Conservation (phyloP, 2,113 vertebrate species). For the Nothoprocta pentlandii region DNA sequence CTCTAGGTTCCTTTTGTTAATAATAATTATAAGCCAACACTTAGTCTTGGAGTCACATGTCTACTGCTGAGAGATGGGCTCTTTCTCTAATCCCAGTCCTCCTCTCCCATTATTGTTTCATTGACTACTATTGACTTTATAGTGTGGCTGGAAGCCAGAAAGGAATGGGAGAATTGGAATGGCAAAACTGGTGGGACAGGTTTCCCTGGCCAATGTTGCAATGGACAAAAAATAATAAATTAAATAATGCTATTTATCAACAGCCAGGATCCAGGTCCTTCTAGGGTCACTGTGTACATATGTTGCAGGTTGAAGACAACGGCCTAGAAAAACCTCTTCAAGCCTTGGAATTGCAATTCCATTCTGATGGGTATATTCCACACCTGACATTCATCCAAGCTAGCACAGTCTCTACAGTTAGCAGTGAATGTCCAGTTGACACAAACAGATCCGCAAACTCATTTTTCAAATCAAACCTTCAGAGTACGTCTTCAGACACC, state of each 20-base stretch:
- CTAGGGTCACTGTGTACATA: slow-evolving; percentile 33
- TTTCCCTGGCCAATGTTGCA: slow-evolving; percentile 61
- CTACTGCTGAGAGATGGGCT: slow-evolving; percentile 51
- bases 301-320: slow-evolving; percentile 13
- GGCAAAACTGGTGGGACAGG: slow-evolving; percentile 62
- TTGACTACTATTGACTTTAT: slow-evolving; percentile 71
- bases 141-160: slow-evolving; percentile 53
- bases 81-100: slow-evolving; percentile 50
- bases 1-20: slow-evolving; percentile 41
- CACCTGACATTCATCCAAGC: not conserved
- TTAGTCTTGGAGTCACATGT: slow-evolving; percentile 46
- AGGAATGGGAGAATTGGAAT: slow-evolving; percentile 46
- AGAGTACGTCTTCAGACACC: not conserved
- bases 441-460: not conserved
- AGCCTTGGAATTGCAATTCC: not conserved
- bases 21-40: slow-evolving; percentile 58
- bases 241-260: slow-evolving; percentile 54
- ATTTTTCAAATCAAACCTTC: not conserved
- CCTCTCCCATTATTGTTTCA: slow-evolving; percentile 71
- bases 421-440: not conserved
- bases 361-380: not conserved
- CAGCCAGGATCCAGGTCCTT: slow-evolving; percentile 27
- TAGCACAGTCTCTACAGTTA: not conserved
- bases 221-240: slow-evolving; percentile 56
- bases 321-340: not conserved